Evolutionary conservation across 1,140 invertebrate genomes (phyloP), one percentile per base, ranked within the genome.

Genomic region (Akabosia matsudoensis): DNA sequence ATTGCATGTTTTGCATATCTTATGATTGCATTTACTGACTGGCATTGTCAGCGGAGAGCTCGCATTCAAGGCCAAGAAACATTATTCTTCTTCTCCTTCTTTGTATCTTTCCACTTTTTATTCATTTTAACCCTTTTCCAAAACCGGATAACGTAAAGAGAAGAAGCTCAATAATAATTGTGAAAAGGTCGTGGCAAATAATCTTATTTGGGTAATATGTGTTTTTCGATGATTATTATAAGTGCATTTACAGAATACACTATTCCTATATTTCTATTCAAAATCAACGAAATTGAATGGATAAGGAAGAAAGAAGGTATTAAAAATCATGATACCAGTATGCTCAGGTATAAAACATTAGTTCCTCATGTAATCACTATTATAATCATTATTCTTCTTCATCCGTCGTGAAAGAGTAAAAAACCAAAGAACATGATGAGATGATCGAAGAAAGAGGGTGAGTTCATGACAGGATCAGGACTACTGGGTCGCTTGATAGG

Each of bases 81-180:
- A 45, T 45, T 10, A 45, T 45, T 10, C 37, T 45, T 18, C 37
- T 45, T 45, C 37, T 7, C 18, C 37, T 67, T 67, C 61, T 67
- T 67, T 22, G n/a, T n/a, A n/a, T n/a, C n/a, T n/a, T n/a, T n/a
- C n/a, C n/a, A n/a, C 22, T 3, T 56, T 56, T 56, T 24, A 16
- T 31, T 67, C 24, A 13, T 67, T 31, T 67, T 31, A 30, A 67
- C 61, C 30, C 10, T 24, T 67, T 67, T 30, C 61, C 61, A 67
- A 67, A 67, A 67, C 61, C 61, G 61, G 61, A 67, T 67, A 67
- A 67, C 26, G 61, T 31, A 67, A 67, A 67, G 28, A 30, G 61
- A 67, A 30, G 24, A 61, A 61, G 54, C 54, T 22, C 54, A 24
- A 61, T 61, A 61, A 45, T 61, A 61, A 61, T 51, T 14, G 24